A percentile compares a stretch with the other conserved stretches of the same genome.
These are phyloP conservation scores for Xanthia togata DNA, from an alignment of 2,888 invertebrate species.

Conservation along the genomic window DNA sequence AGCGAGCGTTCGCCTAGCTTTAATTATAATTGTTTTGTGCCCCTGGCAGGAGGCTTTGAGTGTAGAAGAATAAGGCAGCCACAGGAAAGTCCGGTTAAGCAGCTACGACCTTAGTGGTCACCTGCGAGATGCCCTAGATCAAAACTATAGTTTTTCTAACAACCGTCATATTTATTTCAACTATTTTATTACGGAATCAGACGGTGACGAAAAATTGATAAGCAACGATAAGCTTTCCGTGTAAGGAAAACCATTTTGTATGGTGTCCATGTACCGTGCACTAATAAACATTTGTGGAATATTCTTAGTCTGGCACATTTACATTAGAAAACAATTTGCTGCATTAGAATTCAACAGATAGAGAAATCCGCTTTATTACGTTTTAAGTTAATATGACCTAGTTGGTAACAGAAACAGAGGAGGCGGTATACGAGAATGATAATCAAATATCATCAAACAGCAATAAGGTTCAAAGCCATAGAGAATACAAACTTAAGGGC, in stretches of 20 bases:
- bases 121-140: too few species aligned
- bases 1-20: too few species aligned
- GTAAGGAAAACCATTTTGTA: conserved; percentile 4
- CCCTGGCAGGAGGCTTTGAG: too few species aligned
- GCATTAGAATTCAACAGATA: conserved; percentile 49
- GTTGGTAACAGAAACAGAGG: conserved; percentile 4
- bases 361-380: conserved; percentile 47
- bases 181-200: background rate
- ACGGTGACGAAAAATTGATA: background rate
- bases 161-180: background rate
- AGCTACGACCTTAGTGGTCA: too few species aligned
- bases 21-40: too few species aligned
- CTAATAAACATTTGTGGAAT: conserved; percentile 21
- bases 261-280: background rate
- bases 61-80: too few species aligned
- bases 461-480: background rate
- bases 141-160: too few species aligned
- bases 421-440: background rate
- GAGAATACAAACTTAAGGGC: background rate
- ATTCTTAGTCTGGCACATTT: conserved; percentile 32
- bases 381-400: conserved; percentile 13
- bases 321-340: conserved; percentile 38
- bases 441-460: background rate
- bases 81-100: too few species aligned
- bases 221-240: background rate